Conservation (phyloP, 2,797 vertebrate species). For the Geotrypetes seraphini region DNA sequence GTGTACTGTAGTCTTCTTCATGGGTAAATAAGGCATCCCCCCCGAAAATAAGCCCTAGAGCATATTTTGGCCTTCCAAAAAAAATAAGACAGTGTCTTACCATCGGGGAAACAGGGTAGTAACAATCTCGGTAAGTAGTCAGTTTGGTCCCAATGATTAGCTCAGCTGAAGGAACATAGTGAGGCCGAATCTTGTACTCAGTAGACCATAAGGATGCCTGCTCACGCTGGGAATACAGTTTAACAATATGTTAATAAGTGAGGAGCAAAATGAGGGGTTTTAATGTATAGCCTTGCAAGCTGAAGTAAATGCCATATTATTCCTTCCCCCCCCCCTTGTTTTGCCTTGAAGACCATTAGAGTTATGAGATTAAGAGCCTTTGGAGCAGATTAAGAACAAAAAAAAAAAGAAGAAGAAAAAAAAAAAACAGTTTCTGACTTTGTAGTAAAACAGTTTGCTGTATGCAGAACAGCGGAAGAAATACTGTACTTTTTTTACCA, state of each 20-base stretch:
- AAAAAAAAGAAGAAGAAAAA: too few species aligned
- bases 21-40: too few species aligned
- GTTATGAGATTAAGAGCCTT: neutral
- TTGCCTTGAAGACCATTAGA: neutral
- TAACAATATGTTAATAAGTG: slow-evolving; percentile 56
- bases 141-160: slow-evolving; percentile 52
- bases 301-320: too few species aligned
- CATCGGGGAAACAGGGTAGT: slow-evolving; percentile 55
- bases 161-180: slow-evolving; percentile 34
- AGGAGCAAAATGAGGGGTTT: too few species aligned
- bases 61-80: too few species aligned
- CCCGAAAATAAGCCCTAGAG: too few species aligned
- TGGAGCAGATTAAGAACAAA: neutral
- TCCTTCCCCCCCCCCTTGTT: neutral
- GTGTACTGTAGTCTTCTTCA: too few species aligned
- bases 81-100: too few species aligned
- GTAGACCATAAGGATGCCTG: slow-evolving; percentile 36
- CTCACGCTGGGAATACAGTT: slow-evolving; percentile 32
- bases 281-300: too few species aligned
- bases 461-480: neutral
- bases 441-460: neutral
- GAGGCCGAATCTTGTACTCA: slow-evolving; percentile 19
- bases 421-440: too few species aligned
- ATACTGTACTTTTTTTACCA: neutral
- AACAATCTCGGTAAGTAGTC: slow-evolving; percentile 46